Conservation (phyloP, 2,113 vertebrate species). For the Synodontis membranacea region DNA sequence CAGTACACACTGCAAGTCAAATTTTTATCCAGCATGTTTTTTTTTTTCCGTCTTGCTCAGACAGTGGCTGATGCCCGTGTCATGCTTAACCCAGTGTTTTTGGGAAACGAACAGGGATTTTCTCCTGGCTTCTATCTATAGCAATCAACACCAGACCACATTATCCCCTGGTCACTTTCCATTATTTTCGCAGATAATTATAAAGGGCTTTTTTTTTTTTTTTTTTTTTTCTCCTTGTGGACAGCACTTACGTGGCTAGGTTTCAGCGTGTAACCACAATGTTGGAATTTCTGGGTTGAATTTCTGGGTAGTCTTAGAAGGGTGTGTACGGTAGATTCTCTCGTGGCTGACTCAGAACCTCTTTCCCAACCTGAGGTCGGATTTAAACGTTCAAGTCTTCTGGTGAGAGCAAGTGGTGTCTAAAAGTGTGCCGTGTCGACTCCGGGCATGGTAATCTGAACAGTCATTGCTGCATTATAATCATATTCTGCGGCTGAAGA, state of each 20-base stretch:
- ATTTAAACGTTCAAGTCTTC: not conserved
- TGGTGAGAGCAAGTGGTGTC: not conserved
- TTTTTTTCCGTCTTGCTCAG: not conserved
- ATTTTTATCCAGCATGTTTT: not conserved
- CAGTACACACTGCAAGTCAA: not conserved
- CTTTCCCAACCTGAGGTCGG: not conserved
- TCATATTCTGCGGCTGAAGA: constrained; percentile 5
- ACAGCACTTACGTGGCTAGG: constrained; percentile 26
- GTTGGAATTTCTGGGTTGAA: constrained; percentile 25
- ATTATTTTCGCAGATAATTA: constrained; percentile 42
- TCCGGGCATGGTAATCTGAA: constrained; percentile 16
- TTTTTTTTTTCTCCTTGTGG: not conserved
- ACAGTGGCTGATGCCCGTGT: not conserved
- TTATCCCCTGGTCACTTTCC: constrained; percentile 18
- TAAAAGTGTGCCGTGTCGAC: constrained; percentile 2
- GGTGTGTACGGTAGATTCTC: constrained; percentile 32
- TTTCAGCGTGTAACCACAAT: constrained; percentile 21
- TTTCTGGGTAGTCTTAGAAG: constrained; percentile 21
- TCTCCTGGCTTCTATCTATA: constrained; percentile 20
- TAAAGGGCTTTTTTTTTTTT: constrained; percentile 12
- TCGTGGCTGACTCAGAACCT: constrained; percentile 14
- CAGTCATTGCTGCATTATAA: not conserved
- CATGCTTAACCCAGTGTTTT: constrained; percentile 9
- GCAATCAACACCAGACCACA: constrained; percentile 17
- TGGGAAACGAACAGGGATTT: constrained; percentile 15